Base-by-base conservation (phyloP, 2,888 invertebrate species). In the Elegia similella region DNA sequence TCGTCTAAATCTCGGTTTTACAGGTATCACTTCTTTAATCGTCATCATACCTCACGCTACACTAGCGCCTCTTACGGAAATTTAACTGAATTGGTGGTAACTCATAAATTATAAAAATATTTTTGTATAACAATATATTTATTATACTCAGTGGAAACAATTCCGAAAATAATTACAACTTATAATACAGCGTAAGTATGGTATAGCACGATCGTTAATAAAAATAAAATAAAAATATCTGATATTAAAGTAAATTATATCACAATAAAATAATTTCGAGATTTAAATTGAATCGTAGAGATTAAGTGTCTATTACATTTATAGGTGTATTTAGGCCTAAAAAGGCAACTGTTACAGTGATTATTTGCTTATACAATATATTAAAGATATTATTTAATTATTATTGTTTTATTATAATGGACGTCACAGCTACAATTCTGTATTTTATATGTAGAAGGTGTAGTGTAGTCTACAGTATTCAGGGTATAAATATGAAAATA, bases 401-500 rank as follows among this genome's bases (percentile, higher is more conserved):
- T 38, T 56, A 57, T 52, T 43, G 23, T 55, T 56, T 53, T 58
- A 52, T 56, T 54, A 59, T 50, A 53, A 60, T 80, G 80, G 82
- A 82, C 82, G 80, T 62, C 68, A 79, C 72, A 65, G 56, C 79
- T 80, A 80, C 71, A 73, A 75, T 77, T 77, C 67, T 68, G 60
- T 58, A 58, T 62, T 70, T 67, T 58, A 62, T 62, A 60, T 62
- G 61, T 62, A 6, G 15, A 16, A 23, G 17, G 8, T 12, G 12
- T 17, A 50, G 12, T 23, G 23, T 3, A 50, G 17, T 16, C 34
- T 38, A 38, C 34, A 50, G 34, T 34, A 52, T 32, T 32, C 7
- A 2, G 23, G 7, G 32, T 34, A 43, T 43, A 7, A 23, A 30
- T 54, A 30, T 64, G 62, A 56, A 62, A 47, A 58, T 54, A 62